A percentile compares a stretch with the other conserved stretches of the same genome.
phyloP scores from a whole-genome alignment of 2,797 vertebrate genomes.

The Pangasius djambal region DNA sequence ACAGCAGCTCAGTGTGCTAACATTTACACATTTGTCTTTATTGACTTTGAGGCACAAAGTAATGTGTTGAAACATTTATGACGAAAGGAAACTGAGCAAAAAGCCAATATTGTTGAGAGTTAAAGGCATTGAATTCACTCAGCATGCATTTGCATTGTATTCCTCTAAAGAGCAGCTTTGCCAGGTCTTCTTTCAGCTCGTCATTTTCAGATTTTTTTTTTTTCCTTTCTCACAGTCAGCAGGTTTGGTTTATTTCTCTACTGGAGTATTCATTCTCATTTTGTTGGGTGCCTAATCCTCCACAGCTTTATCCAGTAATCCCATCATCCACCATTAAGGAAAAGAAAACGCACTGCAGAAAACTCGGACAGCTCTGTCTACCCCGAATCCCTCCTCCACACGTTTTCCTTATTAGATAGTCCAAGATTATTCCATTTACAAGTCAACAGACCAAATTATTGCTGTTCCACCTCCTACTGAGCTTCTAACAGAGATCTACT shows the following conservation, averaged over 20 bases:
- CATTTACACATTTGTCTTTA: background rate
- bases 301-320: conserved; percentile 1
- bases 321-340: background rate
- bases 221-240: background rate
- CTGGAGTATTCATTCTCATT: background rate
- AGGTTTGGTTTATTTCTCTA: conserved; percentile 2
- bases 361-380: background rate
- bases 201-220: background rate
- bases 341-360: background rate
- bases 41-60: background rate
- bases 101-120: background rate
- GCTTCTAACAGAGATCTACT: background rate
- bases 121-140: background rate
- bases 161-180: background rate
- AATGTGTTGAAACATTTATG: background rate
- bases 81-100: background rate
- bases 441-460: background rate
- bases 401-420: background rate
- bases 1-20: background rate
- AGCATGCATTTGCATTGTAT: background rate
- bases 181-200: background rate
- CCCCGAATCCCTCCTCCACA: background rate
- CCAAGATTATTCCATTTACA: background rate
- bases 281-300: background rate
- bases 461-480: background rate